Evolutionary conservation across 1,140 invertebrate genomes (phyloP).

Genomic region (Micrasema longulum): DNA sequence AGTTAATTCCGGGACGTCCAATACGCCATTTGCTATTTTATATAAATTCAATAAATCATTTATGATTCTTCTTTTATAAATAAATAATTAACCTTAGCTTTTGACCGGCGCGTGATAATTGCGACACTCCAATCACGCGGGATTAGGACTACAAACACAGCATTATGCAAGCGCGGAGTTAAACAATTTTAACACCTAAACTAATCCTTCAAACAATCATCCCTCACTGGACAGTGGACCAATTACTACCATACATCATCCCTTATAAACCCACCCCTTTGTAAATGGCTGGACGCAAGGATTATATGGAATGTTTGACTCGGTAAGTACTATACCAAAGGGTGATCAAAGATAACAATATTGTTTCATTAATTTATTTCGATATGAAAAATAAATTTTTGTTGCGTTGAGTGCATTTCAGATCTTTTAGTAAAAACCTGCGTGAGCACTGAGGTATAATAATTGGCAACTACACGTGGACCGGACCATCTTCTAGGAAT

Average conservation of each 20-base stretch:
- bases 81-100: not conserved
- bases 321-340: not conserved
- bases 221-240: slow-evolving; percentile 13
- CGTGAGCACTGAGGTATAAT: too few relatives aligned
- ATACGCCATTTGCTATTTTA: too few relatives aligned
- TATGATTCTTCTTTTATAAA: too few relatives aligned
- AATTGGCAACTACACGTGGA: too few relatives aligned
- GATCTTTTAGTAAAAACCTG: too few relatives aligned
- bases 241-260: not conserved
- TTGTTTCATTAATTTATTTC: not conserved
- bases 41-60: too few relatives aligned
- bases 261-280: slow-evolving; percentile 1
- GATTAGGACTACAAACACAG: not conserved
- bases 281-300: not conserved
- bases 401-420: too few relatives aligned
- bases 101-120: slow-evolving; percentile 11
- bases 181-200: slow-evolving; percentile 10
- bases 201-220: slow-evolving; percentile 6
- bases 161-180: not conserved
- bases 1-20: too few relatives aligned
- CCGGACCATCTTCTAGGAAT: too few relatives aligned
- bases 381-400: not conserved
- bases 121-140: not conserved
- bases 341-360: not conserved
- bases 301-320: not conserved